These are phyloP conservation scores for Conus canariensis DNA, from an alignment of 2,888 invertebrate genomes.

Conservation along the genomic window DNA sequence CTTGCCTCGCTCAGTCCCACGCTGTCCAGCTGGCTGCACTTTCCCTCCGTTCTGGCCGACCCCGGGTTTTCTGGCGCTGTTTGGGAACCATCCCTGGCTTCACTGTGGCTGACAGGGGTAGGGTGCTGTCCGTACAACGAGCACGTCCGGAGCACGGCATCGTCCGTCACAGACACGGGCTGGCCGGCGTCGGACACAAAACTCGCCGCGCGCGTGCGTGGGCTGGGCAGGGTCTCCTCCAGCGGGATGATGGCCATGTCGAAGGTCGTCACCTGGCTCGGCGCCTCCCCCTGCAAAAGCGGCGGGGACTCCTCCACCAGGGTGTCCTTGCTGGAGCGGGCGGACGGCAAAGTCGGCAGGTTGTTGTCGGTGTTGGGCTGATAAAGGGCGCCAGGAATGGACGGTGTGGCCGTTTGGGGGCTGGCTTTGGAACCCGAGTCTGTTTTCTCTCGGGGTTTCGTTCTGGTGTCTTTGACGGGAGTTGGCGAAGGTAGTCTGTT, in stretches of 20 bases:
- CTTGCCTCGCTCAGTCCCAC: too few relatives aligned
- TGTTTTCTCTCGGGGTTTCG: not conserved
- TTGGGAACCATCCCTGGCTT: not conserved
- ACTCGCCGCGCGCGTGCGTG: not conserved
- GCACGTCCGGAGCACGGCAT: not conserved
- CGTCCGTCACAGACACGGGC: conserved; percentile 23
- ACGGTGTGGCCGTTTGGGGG: not conserved
- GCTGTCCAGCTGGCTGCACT: not conserved
- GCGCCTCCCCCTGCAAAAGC: not conserved
- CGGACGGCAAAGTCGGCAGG: not conserved
- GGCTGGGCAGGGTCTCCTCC: not conserved
- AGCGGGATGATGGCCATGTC: conserved; percentile 31
- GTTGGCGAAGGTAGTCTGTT: conserved; percentile 27
- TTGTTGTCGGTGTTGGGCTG: not conserved
- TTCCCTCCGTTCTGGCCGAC: not conserved
- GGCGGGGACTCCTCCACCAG: not conserved
- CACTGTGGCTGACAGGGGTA: not conserved
- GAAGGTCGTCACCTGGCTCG: conserved; percentile 20
- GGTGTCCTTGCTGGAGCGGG: conserved; percentile 17
- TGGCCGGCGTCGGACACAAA: not conserved
- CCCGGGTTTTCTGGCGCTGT: not conserved
- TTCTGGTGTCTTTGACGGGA: not conserved
- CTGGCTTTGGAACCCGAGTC: not conserved
- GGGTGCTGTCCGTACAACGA: conserved; percentile 1
- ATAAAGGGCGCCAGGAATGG: not conserved